Evolutionary conservation across 2,888 invertebrate species (phyloP).

Genomic region (Phengaris arion): DNA sequence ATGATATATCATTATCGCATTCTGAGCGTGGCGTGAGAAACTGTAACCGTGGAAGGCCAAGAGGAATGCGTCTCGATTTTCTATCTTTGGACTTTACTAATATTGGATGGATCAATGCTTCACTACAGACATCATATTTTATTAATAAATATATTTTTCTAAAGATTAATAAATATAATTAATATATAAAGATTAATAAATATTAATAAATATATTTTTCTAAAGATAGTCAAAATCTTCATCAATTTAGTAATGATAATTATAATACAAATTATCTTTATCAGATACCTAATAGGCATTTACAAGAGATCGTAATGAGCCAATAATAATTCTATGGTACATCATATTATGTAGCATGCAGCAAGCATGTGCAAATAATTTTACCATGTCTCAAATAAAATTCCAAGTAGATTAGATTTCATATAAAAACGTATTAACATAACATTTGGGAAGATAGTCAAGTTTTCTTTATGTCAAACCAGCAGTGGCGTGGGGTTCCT

Average conservation of each 20-base stretch:
- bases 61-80: conserved; percentile 22
- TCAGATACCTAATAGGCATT: too few relatives aligned
- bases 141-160: background rate
- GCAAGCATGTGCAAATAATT: background rate
- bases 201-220: background rate
- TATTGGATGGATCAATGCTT: background rate
- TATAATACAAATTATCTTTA: too few relatives aligned
- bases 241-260: too few relatives aligned
- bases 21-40: conserved; percentile 31
- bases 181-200: too few relatives aligned
- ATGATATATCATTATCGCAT: conserved; percentile 33
- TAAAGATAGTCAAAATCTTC: background rate
- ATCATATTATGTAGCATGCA: too few relatives aligned
- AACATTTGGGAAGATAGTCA: background rate
- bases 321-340: too few relatives aligned
- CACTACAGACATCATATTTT: background rate
- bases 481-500: too few relatives aligned
- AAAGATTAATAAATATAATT: too few relatives aligned
- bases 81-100: conserved; percentile 5
- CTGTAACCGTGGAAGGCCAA: conserved; percentile 22
- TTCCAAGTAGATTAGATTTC: background rate
- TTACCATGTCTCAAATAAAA: background rate
- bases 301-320: too few relatives aligned
- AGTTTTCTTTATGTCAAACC: background rate
- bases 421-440: background rate